A percentile compares a stretch with the other conserved stretches of the same genome.
These are phyloP conservation scores for Cuniculus paca DNA, from an alignment of 2,797 vertebrate species.

Conservation along the genomic window DNA sequence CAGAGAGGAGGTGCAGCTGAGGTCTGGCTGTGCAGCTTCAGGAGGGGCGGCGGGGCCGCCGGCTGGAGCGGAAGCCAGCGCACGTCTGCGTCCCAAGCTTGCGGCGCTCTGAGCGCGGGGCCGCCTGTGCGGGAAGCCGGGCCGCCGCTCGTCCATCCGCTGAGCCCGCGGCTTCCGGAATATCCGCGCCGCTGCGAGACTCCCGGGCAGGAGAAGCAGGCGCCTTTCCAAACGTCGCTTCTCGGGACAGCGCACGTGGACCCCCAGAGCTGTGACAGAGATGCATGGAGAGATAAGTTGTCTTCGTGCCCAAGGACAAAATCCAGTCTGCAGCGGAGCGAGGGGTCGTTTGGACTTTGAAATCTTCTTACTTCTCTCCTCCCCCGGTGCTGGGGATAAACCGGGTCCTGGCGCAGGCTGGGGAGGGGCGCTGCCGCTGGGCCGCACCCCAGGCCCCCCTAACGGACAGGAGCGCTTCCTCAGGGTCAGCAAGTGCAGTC, in stretches of 20 bases:
- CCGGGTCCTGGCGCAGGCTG: not conserved
- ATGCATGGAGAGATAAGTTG: not conserved
- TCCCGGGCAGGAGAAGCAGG: not conserved
- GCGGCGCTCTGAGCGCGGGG: too few relatives aligned
- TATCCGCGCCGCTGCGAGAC: not conserved
- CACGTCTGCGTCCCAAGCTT: too few relatives aligned
- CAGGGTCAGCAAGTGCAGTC: not conserved
- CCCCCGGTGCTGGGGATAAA: not conserved
- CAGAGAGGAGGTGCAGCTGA: too few relatives aligned
- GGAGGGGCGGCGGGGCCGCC: too few relatives aligned
- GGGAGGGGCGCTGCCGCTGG: not conserved
- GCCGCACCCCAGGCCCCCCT: not conserved
- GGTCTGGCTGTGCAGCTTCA: too few relatives aligned
- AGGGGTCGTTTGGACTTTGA: not conserved
- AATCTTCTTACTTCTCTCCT: not conserved
- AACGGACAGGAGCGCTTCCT: too few relatives aligned
- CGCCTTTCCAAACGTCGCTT: not conserved
- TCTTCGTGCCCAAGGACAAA: not conserved
- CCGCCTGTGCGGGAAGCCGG: too few relatives aligned
- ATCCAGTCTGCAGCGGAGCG: not conserved
- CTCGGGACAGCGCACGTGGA: not conserved
- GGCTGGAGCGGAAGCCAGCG: too few relatives aligned
- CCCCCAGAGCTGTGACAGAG: not conserved
- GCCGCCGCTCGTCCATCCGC: not conserved
- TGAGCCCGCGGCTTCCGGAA: not conserved